phyloP scores from a whole-genome alignment of 2,797 vertebrate species.

The Lophotriccus pileatus region DNA sequence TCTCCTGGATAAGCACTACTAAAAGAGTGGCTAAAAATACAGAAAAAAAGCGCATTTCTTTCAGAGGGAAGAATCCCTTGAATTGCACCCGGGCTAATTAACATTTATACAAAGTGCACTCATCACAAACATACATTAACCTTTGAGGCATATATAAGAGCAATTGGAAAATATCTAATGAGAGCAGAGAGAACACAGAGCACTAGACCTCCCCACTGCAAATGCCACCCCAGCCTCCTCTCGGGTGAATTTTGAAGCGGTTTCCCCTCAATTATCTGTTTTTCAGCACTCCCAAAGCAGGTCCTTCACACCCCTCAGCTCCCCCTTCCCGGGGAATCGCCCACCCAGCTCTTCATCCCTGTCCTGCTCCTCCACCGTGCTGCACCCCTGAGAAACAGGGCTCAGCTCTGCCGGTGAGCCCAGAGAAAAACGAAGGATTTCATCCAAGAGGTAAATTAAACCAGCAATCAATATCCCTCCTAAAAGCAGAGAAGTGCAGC shows the following conservation, averaged over 20 bases:
- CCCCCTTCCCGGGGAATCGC: accelerated
- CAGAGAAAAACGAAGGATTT: not conserved
- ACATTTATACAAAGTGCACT: constrained; percentile 46
- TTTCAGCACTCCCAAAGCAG: not conserved
- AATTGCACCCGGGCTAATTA: constrained; percentile 8
- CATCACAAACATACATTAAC: constrained; percentile 63
- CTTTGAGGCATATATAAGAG: constrained; percentile 49
- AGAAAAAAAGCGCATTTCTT: not conserved
- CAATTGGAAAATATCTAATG: not conserved
- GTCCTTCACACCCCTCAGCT: not conserved
- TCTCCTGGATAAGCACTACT: not conserved
- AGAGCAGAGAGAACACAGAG: not conserved
- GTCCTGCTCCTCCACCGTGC: not conserved
- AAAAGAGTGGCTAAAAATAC: constrained; percentile 14
- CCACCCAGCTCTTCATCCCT: not conserved
- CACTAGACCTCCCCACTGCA: not conserved
- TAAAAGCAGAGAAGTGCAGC: not conserved
- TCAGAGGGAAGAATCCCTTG: not conserved
- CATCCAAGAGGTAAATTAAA: constrained; percentile 33
- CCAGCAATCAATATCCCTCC: not conserved
- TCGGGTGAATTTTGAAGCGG: not conserved
- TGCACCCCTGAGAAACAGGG: not conserved
- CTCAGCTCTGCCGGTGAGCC: not conserved
- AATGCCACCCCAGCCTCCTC: not conserved
- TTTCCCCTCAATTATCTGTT: not conserved